Base-by-base conservation (phyloP, 1,140 invertebrate species). In the Drosophila pseudoobscura region DNA sequence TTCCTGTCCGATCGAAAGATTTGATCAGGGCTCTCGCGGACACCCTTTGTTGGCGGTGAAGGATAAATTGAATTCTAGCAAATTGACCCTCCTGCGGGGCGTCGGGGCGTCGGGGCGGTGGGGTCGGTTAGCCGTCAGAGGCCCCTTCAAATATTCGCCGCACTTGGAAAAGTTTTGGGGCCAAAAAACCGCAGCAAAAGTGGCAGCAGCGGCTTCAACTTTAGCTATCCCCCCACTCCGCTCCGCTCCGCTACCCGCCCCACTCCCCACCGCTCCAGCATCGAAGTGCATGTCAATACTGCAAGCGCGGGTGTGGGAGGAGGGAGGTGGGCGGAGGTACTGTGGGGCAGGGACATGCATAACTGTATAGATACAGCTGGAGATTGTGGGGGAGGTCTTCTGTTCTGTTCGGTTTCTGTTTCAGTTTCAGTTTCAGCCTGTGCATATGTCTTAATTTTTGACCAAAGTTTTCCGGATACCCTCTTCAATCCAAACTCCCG, bases 371-470 rank as follows among this genome's bases (percentile, higher is more conserved):
- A 44, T 22, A 61, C 55, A 41, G 50, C 45, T 47, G 41, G 39
- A 44, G 58, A 54, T n/a, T 46, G 26, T 50, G 35, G 43, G 55
- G 46, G 35, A 11, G 11, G 35, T 39, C 20, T 20, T 20, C 20
- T 20, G 20, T 20, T 20, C 35, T 39, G 3, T 11, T 39, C 59
- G 54, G 49, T 20, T 26, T 56, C 56, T 60, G 55, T 71, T 60
- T 72, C 66, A 52, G 68, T 73, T 73, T 54, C 57, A 53, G 58
- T 64, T 64, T 64, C 47, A 47, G 74, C 45, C 53, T 62, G 35
- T 39, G 76, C 75, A 78, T 74, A 78, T 78, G 76, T 79, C 76
- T 79, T 79, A 79, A 79, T 79, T 79, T 79, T 78, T 79, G 76
- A 79, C 62, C 76, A 57, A 79, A 79, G 58, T 79, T 78, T 60